Base-by-base conservation (phyloP, 2,888 invertebrate genomes). In the Aphodius sticticus region DNA sequence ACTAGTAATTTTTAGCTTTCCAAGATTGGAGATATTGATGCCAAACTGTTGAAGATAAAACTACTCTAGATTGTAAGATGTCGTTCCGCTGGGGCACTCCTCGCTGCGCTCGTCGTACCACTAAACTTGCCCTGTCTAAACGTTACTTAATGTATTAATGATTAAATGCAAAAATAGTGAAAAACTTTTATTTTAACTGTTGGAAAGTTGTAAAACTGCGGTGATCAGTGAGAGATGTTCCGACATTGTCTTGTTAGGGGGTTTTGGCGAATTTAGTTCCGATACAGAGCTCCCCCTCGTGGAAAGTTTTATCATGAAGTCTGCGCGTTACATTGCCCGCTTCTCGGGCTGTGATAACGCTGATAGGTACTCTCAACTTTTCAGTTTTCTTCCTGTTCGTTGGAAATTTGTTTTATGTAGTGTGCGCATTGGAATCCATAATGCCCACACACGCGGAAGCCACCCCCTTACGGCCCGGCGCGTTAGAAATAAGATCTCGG, bases 241-340 rank as follows among this genome's bases (percentile, higher is more conserved):
- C 74, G 74, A 74, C 35, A 35, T 37, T n/a, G 74, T 74, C 37
- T 35, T 35, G 74, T 74, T 74, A 74, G 74, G 77, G 70, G 78
- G 76, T 76, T 80, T 78, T 76, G 80, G 74, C 77, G 78, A 80
- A 81, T 77, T 82, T 80, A 77, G 81, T 81, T 82, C 77, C 81
- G 82, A 83, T 82, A 82, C 81, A 82, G 82, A 82, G 81, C 82
- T 35, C 35, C 74, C 36, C 37, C 37, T 74, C 74, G n/a, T 3
- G 75, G 69, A 81, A 83, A 83, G 80, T 83, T 83, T 83, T 83
- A 83, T 83, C 83, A 82, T 82, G 82, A 80, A 82, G 79, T 81
- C 81, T 75, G 80, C 76, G 80, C 81, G 80, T 82, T 82, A 80
- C 81, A 53, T 53, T 53, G 53, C 53, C 53, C 81, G 79, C 78